phyloP scores from a whole-genome alignment of 2,797 vertebrate species.

The Alouatta caraya region DNA sequence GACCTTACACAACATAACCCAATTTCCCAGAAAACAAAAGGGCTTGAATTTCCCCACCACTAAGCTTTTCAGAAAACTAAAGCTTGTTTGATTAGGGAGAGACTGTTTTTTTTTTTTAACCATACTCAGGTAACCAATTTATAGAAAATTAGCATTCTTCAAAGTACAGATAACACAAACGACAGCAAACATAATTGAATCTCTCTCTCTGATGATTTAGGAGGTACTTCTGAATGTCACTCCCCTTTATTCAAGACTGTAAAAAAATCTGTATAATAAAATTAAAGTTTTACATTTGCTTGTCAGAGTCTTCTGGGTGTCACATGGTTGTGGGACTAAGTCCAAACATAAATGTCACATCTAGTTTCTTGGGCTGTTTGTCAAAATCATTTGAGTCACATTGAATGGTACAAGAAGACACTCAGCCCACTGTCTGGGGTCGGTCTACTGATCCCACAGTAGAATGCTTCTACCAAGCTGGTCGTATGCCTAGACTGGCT shows the following conservation, averaged over 20 bases:
- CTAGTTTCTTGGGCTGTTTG: neutral
- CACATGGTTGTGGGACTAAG: neutral
- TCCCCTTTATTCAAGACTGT: conserved; percentile 37
- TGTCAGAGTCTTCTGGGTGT: neutral
- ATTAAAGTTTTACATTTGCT: conserved; percentile 33
- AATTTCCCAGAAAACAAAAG: neutral
- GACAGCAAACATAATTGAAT: conserved; percentile 57
- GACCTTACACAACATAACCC: neutral
- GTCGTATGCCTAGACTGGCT: neutral
- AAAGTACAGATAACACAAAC: conserved; percentile 11
- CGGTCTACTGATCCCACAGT: neutral
- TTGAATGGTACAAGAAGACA: neutral
- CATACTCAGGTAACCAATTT: conserved; percentile 46
- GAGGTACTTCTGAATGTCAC: conserved; percentile 44
- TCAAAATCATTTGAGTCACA: neutral
- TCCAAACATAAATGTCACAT: conserved; percentile 7
- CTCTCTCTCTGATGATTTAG: conserved; percentile 48
- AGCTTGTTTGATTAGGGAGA: neutral
- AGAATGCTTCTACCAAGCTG: neutral
- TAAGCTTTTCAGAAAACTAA: neutral
- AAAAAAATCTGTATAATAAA: conserved; percentile 38
- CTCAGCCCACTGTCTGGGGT: neutral
- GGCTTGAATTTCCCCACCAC: neutral
- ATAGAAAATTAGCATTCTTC: conserved; percentile 55
- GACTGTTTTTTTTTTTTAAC: neutral